phyloP scores from a whole-genome alignment of 2,797 vertebrate genomes.

The Anguilla anguilla region DNA sequence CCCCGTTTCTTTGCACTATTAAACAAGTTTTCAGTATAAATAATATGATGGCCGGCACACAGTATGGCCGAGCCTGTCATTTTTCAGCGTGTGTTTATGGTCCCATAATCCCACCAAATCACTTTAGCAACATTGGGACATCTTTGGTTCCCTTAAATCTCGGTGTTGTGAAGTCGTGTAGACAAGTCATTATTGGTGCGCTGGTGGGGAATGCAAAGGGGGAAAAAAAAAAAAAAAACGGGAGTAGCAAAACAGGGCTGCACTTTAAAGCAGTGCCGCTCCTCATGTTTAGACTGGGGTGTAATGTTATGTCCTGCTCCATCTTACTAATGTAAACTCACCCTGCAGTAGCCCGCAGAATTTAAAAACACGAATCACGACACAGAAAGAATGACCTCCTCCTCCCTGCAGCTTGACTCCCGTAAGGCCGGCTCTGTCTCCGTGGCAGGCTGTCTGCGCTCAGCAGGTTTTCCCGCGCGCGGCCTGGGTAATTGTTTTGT shows the following conservation, averaged over 20 bases:
- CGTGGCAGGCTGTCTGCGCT: not conserved
- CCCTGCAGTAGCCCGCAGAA: not conserved
- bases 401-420: not conserved
- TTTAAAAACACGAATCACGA: conserved; percentile 13
- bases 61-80: not conserved
- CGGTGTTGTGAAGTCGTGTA: not conserved
- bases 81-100: conserved; percentile 12
- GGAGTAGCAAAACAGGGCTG: not conserved
- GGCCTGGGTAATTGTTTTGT: conserved; percentile 45
- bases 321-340: not conserved
- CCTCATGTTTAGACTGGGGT: not conserved
- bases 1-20: not conserved
- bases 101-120: conserved; percentile 28
- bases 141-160: conserved; percentile 21
- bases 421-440: conserved; percentile 4
- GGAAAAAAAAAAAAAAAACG: not conserved
- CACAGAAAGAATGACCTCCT: conserved; percentile 11
- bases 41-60: conserved; percentile 1
- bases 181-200: not conserved
- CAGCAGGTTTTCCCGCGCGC: not conserved
- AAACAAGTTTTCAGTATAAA: conserved; percentile 11
- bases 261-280: conserved; percentile 13
- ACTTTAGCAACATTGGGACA: conserved; percentile 4
- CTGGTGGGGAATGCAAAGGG: not conserved
- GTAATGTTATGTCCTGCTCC: conserved; percentile 25